phyloP scores from a whole-genome alignment of 2,888 invertebrate species.

The Rutpela maculata region DNA sequence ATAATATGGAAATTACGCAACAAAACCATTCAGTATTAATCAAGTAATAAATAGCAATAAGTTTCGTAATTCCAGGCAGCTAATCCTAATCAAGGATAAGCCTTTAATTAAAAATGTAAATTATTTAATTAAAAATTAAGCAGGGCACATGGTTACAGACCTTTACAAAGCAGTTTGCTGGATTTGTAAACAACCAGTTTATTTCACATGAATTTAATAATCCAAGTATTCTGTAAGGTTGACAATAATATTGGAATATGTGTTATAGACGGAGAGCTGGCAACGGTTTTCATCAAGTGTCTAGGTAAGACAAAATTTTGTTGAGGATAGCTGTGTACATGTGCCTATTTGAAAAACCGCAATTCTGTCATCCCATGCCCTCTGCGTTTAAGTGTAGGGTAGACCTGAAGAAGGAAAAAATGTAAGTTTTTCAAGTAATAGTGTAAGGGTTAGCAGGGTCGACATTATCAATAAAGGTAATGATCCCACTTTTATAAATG shows the following conservation, averaged over 20 bases:
- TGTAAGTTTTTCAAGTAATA: too few species aligned
- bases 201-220: not conserved
- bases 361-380: too few species aligned
- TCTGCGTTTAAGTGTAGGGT: too few species aligned
- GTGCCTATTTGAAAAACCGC: too few species aligned
- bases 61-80: constrained; percentile 7
- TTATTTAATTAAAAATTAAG: constrained; percentile 26
- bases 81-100: constrained; percentile 18
- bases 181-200: not conserved
- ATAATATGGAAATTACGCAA: not conserved
- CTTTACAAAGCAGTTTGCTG: constrained; percentile 16
- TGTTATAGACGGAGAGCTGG: too few species aligned
- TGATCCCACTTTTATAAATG: too few species aligned
- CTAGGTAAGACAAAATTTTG: too few species aligned
- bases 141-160: constrained; percentile 6
- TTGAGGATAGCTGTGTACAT: too few species aligned
- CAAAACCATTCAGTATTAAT: constrained; percentile 6
- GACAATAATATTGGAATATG: not conserved
- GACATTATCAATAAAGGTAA: too few species aligned
- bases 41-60: constrained; percentile 11
- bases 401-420: too few species aligned
- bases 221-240: not conserved
- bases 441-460: too few species aligned
- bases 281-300: too few species aligned
- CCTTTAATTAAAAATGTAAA: constrained; percentile 29